A percentile compares a stretch with the other conserved stretches of the same genome.
These are phyloP conservation scores for Pogonophryne albipinna DNA, from an alignment of 2,797 vertebrate genomes.

Conservation along the genomic window DNA sequence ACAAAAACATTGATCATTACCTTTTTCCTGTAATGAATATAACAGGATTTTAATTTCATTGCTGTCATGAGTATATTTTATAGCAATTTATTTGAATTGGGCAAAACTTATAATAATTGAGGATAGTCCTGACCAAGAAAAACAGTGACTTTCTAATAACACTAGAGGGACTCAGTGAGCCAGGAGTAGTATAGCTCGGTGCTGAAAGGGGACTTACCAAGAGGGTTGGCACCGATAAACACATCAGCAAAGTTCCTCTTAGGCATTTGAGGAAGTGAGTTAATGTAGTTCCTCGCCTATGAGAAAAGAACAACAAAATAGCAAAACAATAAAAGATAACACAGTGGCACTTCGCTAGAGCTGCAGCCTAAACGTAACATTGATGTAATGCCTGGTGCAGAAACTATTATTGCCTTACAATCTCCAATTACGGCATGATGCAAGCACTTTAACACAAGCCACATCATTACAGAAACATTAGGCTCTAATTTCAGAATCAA, in stretches of 20 bases:
- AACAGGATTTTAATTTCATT: neutral
- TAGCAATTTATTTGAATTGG: neutral
- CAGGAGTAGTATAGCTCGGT: neutral
- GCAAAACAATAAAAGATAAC: slow-evolving; percentile 6
- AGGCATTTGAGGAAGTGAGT: slow-evolving; percentile 95
- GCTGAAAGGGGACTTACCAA: slow-evolving; percentile 83
- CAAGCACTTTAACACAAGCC: slow-evolving; percentile 22
- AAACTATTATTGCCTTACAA: neutral
- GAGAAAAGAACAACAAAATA: slow-evolving; percentile 37
- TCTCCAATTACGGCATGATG: slow-evolving; percentile 15
- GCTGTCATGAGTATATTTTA: neutral
- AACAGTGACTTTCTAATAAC: slow-evolving; percentile 5
- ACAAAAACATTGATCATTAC: neutral
- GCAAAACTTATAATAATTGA: neutral
- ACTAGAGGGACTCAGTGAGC: slow-evolving; percentile 62
- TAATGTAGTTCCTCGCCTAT: slow-evolving; percentile 98
- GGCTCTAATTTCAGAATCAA: slow-evolving; percentile 17
- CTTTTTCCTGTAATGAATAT: neutral
- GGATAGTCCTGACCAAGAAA: neutral
- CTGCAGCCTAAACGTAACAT: neutral
- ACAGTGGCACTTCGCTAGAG: neutral
- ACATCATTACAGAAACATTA: slow-evolving; percentile 21
- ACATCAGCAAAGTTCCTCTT: slow-evolving; percentile 99
- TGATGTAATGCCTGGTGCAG: neutral
- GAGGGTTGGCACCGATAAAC: slow-evolving; percentile 97